These are phyloP conservation scores for Icerya purchasi DNA, from an alignment of 2,888 invertebrate genomes.

Conservation along the genomic window DNA sequence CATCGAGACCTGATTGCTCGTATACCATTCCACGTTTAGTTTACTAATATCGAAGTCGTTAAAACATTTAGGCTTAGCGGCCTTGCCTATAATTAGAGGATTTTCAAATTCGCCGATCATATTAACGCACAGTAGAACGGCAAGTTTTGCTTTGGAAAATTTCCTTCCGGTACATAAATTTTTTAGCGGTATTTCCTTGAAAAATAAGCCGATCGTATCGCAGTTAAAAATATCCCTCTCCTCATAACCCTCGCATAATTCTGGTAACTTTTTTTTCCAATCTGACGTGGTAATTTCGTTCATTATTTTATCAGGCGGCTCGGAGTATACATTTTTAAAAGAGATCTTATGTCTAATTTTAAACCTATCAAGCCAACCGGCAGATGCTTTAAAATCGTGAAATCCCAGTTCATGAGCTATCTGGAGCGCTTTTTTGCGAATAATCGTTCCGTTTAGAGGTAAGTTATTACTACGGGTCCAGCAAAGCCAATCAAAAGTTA, in stretches of 20 bases:
- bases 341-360: slow-evolving; percentile 10
- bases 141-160: slow-evolving; percentile 9
- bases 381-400: slow-evolving; percentile 14
- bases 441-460: slow-evolving; percentile 6
- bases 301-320: slow-evolving; percentile 4
- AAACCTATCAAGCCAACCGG: slow-evolving; percentile 13
- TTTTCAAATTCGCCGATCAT: slow-evolving; percentile 9
- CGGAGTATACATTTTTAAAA: slow-evolving; percentile 7
- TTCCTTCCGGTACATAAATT: slow-evolving; percentile 7
- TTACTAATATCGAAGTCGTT: neutral
- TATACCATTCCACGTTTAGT: slow-evolving; percentile 2
- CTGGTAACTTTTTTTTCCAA: slow-evolving; percentile 3
- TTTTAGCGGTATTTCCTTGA: slow-evolving; percentile 2
- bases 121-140: slow-evolving; percentile 8
- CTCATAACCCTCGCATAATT: slow-evolving; percentile 3
- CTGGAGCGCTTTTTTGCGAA: slow-evolving; percentile 10
- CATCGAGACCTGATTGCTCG: slow-evolving; percentile 10
- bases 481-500: too few relatives aligned
- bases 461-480: too few relatives aligned
- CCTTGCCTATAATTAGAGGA: slow-evolving; percentile 9
- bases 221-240: slow-evolving; percentile 10
- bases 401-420: slow-evolving; percentile 8
- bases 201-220: slow-evolving; percentile 10
- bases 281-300: neutral
- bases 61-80: slow-evolving; percentile 6